Percentiles rank a stretch among this genome's conserved stretches.
Conservation (phyloP, 2,113 vertebrate species). For the Puffinus mauretanicus region DNA sequence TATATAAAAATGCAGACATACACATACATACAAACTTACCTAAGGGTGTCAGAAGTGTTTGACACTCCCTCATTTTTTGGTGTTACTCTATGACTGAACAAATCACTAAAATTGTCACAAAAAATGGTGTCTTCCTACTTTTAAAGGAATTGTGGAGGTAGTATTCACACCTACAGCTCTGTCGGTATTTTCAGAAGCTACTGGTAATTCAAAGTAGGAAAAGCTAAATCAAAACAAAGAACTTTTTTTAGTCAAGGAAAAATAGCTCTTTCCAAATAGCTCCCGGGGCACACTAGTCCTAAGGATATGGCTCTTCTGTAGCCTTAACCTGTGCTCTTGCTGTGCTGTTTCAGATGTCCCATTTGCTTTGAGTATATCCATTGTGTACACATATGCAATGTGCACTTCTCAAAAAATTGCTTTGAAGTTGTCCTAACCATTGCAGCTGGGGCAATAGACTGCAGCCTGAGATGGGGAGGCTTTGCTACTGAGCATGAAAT, state of each 20-base stretch:
- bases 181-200: neutral
- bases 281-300: rapidly evolving
- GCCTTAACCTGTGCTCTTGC: neutral
- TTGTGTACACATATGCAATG: neutral
- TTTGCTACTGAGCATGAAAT: neutral
- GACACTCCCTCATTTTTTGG: conserved; percentile 20
- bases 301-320: neutral
- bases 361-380: neutral
- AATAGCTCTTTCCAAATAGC: neutral
- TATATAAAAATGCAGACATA: neutral
- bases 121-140: neutral
- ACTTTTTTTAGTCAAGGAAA: neutral
- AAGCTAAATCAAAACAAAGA: neutral
- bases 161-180: neutral
- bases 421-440: neutral
- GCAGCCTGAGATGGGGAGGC: neutral
- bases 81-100: neutral
- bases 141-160: conserved; percentile 12
- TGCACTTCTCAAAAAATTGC: neutral
- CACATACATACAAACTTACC: neutral
- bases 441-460: neutral
- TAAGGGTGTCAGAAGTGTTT: conserved; percentile 48
- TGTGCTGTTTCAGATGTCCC: neutral
- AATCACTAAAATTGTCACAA: neutral
- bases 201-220: neutral